Evolutionary conservation across 2,113 vertebrate species (phyloP).

Genomic region (Megaceryle maxima): DNA sequence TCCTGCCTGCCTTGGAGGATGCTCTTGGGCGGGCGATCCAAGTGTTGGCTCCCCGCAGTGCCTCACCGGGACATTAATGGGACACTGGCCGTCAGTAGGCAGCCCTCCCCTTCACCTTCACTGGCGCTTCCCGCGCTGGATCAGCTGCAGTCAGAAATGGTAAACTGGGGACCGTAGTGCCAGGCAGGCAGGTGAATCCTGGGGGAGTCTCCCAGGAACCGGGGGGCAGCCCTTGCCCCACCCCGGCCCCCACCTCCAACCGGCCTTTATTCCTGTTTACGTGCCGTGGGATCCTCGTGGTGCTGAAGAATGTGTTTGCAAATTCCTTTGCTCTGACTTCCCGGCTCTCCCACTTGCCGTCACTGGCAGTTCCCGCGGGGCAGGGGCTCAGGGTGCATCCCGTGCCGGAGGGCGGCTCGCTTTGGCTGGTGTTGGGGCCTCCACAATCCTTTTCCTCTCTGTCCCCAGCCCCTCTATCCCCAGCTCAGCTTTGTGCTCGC

Average conservation of each 20-base stretch:
- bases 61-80: background rate
- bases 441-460: background rate
- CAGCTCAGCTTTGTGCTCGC: background rate
- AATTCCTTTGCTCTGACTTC: slow-evolving; percentile 71
- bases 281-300: background rate
- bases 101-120: background rate
- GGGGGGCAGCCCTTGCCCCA: background rate
- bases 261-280: slow-evolving; percentile 51
- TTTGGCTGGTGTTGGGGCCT: background rate
- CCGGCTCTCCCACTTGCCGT: background rate
- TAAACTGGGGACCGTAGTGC: rapidly evolving
- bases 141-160: background rate
- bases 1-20: background rate
- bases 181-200: background rate
- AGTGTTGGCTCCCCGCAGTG: background rate
- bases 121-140: background rate
- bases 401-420: background rate
- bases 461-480: background rate
- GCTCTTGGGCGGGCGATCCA: background rate
- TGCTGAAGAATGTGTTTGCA: slow-evolving; percentile 52
- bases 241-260: background rate
- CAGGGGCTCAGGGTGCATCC: slow-evolving; percentile 7
- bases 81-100: background rate
- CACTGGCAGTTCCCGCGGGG: background rate
- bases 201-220: background rate